Evolutionary conservation across 2,797 vertebrate species (phyloP).

Genomic region (Peromyscus melanophrys): DNA sequence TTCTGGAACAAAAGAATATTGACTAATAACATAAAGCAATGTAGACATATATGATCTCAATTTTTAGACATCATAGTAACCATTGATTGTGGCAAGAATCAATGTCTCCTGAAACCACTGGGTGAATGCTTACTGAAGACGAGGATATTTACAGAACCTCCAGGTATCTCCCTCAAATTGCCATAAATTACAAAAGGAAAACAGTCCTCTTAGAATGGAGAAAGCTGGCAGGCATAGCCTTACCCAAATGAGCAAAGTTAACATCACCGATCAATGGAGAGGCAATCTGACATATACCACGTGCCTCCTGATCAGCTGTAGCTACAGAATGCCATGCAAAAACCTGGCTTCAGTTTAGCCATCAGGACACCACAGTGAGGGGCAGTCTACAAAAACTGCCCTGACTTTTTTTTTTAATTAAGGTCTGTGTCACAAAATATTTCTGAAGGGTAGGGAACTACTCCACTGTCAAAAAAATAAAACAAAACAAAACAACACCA

Average conservation of each 20-base stretch:
- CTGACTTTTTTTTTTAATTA: neutral
- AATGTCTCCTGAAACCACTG: conserved; percentile 19
- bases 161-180: neutral
- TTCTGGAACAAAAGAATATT: conserved; percentile 53
- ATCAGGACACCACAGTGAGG: conserved; percentile 41
- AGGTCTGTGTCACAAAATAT: conserved; percentile 29
- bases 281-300: conserved; percentile 7
- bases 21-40: neutral
- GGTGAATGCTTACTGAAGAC: neutral
- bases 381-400: conserved; percentile 22
- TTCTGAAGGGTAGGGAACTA: conserved; percentile 54
- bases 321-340: neutral
- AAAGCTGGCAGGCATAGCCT: conserved; percentile 9
- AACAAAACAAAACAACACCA: neutral
- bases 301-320: neutral
- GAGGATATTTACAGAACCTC: conserved; percentile 13
- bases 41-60: neutral
- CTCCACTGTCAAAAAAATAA: neutral
- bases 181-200: conserved; percentile 43
- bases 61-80: conserved; percentile 41
- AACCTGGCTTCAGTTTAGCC: conserved; percentile 18
- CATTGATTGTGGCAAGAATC: neutral
- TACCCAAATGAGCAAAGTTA: conserved; percentile 4
- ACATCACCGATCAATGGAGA: neutral
- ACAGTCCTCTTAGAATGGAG: neutral